These are phyloP conservation scores for Pseudochaenichthys georgianus DNA, from an alignment of 2,797 vertebrate species.

Conservation along the genomic window DNA sequence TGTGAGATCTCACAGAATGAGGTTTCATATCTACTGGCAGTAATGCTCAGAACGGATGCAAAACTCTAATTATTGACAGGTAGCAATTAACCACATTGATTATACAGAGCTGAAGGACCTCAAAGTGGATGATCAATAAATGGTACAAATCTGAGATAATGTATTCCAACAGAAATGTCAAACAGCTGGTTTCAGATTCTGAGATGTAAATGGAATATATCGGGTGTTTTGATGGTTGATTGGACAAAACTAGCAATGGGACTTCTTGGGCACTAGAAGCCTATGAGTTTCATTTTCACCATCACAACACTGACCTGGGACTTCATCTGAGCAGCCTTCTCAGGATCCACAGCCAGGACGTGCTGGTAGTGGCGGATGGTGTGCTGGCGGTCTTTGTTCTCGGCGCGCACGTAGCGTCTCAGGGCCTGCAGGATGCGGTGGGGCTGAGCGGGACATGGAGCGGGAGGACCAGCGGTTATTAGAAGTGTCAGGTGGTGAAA, in stretches of 20 bases:
- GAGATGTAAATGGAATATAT: not conserved
- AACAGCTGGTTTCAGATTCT: not conserved
- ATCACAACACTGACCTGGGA: constrained; percentile 88
- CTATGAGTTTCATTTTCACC: not conserved
- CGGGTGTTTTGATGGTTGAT: not conserved
- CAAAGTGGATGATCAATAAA: not conserved
- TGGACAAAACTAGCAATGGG: not conserved
- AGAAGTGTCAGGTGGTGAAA: not conserved
- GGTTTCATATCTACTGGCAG: constrained; percentile 39
- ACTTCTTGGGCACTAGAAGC: not conserved
- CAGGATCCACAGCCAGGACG: constrained; percentile 95
- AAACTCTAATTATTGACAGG: constrained; percentile 5
- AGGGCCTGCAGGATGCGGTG: constrained; percentile 96
- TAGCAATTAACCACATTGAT: constrained; percentile 1
- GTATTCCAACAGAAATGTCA: not conserved
- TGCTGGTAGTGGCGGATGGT: constrained; percentile 98
- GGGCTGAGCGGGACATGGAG: constrained; percentile 81
- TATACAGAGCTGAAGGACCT: not conserved
- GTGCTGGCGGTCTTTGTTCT: constrained; percentile 98
- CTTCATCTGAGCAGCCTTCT: constrained; percentile 99
- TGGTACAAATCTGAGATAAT: not conserved
- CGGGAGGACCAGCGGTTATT: not conserved
- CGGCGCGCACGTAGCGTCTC: constrained; percentile 92
- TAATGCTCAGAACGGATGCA: constrained; percentile 6
- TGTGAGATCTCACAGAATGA: constrained; percentile 27